A percentile compares a stretch with the other conserved stretches of the same genome.
These are phyloP conservation scores for Arenaria interpres DNA, from an alignment of 2,113 vertebrate genomes.

Conservation along the genomic window DNA sequence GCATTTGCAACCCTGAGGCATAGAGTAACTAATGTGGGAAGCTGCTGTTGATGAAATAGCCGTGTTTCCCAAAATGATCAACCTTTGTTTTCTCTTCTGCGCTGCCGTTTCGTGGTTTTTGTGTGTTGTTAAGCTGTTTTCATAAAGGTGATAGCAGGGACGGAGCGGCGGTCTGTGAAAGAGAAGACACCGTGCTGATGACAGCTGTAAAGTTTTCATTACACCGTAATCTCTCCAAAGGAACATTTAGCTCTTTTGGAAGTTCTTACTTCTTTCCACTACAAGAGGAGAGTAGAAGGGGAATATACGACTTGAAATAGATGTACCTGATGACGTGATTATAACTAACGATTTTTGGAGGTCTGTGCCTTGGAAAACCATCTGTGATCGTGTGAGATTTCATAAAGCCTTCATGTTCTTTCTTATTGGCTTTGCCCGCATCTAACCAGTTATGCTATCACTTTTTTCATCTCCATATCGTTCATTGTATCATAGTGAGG, in stretches of 20 bases:
- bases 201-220: neutral
- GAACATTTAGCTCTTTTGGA: neutral
- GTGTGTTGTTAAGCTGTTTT: neutral
- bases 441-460: neutral
- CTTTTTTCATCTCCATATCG: neutral
- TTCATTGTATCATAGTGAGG: neutral
- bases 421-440: neutral
- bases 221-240: neutral
- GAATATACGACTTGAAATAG: neutral
- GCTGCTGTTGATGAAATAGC: neutral
- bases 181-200: neutral
- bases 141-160: neutral
- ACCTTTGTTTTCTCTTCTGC: neutral
- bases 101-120: neutral
- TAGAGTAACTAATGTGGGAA: neutral
- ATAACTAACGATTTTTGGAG: neutral
- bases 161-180: neutral
- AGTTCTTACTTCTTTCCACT: neutral
- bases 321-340: neutral
- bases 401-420: neutral
- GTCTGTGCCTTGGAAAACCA: neutral
- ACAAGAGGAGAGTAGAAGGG: neutral
- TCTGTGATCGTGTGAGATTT: neutral
- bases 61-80: neutral
- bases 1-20: neutral